Evolutionary conservation across 2,113 vertebrate species (phyloP), one percentile per base, ranked within the genome.

Genomic region (Ameiurus melas): DNA sequence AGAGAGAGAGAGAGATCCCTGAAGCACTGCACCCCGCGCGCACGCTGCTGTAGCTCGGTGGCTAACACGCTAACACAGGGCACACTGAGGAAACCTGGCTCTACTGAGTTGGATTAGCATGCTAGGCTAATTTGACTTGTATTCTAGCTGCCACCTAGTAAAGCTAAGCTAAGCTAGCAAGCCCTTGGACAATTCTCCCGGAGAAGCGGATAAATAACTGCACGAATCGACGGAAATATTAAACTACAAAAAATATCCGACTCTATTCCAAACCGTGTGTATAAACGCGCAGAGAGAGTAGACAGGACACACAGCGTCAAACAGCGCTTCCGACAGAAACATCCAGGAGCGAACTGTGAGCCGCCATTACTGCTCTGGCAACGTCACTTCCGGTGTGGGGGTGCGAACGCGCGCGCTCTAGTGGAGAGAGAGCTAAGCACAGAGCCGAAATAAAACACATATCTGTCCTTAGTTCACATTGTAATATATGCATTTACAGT

Each of bases 281-380:
- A 6, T 81, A 0, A 25, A 20, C 22, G 43, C 27, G 43, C 36
- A 10, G 78, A 47, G 85, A 84, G 53, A 27, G 39, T 64, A 13
- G 36, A 36, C 36, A 7, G 83, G 51, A 88, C 83, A 58, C 78
- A 64, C 83, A 57, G 79, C 53, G 55, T 33, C 57, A 60, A 9
- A 39, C 30, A 3, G 55, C 4, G 80, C 55, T 14, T 36, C 80
- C 55, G 57, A 82, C 4, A 20, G 30, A 39, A 86, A 92, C 88
- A 91, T 90, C 90, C 92, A 91, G 91, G 91, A 92, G 86, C 81
- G 47, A 89, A 86, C 84, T 83, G 92, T 90, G 93, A 91, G 94
- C 93, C 91, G 93, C 91, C 94, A 93, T 93, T 78, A 55, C 71
- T 85, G 60, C n/a, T 68, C 27, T 20, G 55, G 9, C n/a, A 17